A percentile compares a stretch with the other conserved stretches of the same genome.
These are phyloP conservation scores for Eulacestoma nigropectus DNA, from an alignment of 2,113 vertebrate genomes.

Conservation along the genomic window DNA sequence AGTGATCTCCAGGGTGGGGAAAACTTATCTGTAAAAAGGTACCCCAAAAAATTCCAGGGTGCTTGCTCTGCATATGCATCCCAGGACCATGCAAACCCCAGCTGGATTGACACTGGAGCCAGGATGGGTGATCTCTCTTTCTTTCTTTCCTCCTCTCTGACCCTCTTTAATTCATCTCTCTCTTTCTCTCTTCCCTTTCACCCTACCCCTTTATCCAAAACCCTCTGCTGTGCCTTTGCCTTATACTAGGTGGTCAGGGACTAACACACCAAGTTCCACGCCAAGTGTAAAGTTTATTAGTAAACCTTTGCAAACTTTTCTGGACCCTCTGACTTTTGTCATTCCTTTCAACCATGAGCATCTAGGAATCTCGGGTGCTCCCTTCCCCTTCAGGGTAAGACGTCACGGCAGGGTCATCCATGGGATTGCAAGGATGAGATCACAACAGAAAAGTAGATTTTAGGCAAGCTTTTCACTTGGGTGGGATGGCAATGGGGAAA, in stretches of 20 bases:
- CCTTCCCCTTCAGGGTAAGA: background rate
- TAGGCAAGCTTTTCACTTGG: background rate
- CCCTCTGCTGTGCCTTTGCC: background rate
- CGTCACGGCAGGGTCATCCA: background rate
- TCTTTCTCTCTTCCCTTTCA: background rate
- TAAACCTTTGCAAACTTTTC: background rate
- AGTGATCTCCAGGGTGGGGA: background rate
- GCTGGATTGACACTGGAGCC: background rate
- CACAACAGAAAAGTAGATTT: background rate
- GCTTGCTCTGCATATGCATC: background rate
- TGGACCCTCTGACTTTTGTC: background rate
- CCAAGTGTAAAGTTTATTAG: background rate
- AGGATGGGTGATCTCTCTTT: background rate
- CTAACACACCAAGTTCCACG: background rate
- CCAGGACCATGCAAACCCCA: background rate
- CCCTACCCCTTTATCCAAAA: background rate
- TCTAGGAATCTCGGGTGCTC: background rate
- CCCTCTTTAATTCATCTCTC: background rate
- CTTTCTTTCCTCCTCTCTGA: background rate
- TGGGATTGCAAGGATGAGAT: background rate
- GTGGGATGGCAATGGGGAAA: background rate
- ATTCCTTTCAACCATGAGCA: background rate
- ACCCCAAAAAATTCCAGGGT: background rate
- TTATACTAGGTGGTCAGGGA: background rate
- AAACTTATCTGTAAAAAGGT: background rate